Evolutionary conservation across 2,797 vertebrate genomes (phyloP).

Genomic region (Microctenopoma steveboyesi): DNA sequence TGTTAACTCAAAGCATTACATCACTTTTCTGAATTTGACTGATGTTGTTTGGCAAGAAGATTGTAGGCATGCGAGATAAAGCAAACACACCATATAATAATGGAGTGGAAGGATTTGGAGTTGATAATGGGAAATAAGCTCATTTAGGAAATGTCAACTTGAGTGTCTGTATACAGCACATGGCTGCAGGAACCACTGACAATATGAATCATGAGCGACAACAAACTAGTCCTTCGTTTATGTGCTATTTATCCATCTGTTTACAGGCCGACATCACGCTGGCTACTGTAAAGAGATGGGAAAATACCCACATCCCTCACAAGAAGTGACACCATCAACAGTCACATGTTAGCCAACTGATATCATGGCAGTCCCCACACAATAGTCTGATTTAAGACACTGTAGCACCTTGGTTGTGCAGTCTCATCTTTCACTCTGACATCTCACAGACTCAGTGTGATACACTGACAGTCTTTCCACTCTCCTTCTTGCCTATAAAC

Average conservation of each 20-base stretch:
- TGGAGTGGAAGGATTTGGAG: slow-evolving; percentile 29
- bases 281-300: slow-evolving; percentile 1
- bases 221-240: slow-evolving; percentile 11
- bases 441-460: background rate
- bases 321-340: slow-evolving; percentile 49
- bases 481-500: slow-evolving; percentile 1
- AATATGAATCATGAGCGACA: slow-evolving; percentile 34
- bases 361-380: slow-evolving; percentile 43
- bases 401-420: background rate
- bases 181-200: slow-evolving; percentile 11
- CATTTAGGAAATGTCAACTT: slow-evolving; percentile 15
- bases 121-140: slow-evolving; percentile 28
- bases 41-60: slow-evolving; percentile 28
- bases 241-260: slow-evolving; percentile 28
- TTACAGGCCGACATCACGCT: slow-evolving; percentile 7
- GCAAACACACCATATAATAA: slow-evolving; percentile 45
- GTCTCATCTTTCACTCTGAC: slow-evolving; percentile 8
- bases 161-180: slow-evolving; percentile 33
- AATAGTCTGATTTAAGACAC: slow-evolving; percentile 35
- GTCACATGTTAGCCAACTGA: slow-evolving; percentile 33
- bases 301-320: slow-evolving; percentile 38
- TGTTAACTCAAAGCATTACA: slow-evolving; percentile 29
- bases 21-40: slow-evolving; percentile 30
- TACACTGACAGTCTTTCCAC: background rate
- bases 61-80: slow-evolving; percentile 42